phyloP scores from a whole-genome alignment of 2,888 invertebrate species.

The Isotomurus palustris region DNA sequence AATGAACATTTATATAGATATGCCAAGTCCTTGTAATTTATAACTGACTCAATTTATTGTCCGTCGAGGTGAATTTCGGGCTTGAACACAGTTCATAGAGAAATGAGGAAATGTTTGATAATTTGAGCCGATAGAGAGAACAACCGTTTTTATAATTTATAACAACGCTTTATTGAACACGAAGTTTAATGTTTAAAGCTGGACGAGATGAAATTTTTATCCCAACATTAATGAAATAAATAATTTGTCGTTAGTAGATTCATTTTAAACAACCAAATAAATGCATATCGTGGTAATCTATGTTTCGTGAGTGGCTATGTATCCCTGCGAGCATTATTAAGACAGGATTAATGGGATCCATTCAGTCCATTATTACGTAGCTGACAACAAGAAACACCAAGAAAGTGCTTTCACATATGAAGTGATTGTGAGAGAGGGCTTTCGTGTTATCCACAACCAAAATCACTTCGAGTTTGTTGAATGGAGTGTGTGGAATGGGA shows the following conservation, averaged over 20 bases:
- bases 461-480: neutral
- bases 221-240: too few relatives aligned
- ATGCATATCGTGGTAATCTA: too few relatives aligned
- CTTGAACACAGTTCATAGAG: neutral
- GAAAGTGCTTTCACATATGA: neutral
- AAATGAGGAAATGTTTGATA: neutral
- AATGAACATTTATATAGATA: neutral
- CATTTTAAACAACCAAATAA: too few relatives aligned
- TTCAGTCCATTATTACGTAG: too few relatives aligned
- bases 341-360: too few relatives aligned
- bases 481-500: slow-evolving; percentile 15
- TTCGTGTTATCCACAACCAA: neutral
- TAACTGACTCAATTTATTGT: slow-evolving; percentile 42
- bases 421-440: too few relatives aligned
- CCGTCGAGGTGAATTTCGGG: slow-evolving; percentile 8
- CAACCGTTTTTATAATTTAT: neutral
- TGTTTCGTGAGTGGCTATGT: too few relatives aligned
- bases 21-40: slow-evolving; percentile 27
- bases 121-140: neutral
- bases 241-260: too few relatives aligned
- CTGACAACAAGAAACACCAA: neutral
- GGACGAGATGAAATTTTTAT: too few relatives aligned
- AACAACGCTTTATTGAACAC: neutral
- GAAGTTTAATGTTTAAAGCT: too few relatives aligned
- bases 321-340: too few relatives aligned